A percentile compares a stretch with the other conserved stretches of the same genome.
Conservation (phyloP, 2,113 vertebrate genomes). For the Anoplopoma fimbria region DNA sequence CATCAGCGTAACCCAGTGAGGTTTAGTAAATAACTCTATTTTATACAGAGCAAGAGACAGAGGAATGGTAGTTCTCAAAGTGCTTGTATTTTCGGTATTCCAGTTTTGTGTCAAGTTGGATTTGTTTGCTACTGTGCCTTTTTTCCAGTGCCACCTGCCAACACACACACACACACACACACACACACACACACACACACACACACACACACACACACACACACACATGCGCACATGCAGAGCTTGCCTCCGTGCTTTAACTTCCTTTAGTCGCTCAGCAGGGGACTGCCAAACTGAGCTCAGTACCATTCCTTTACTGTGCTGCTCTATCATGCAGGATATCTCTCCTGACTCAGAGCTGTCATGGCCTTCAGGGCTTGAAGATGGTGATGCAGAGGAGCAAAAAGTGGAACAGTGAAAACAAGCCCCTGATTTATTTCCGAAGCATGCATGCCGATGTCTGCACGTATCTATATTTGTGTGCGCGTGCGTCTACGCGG, state of each 20-base stretch:
- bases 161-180: constrained; percentile 3
- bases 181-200: constrained; percentile 2
- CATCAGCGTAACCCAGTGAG: constrained; percentile 68
- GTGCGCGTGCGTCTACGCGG: background rate
- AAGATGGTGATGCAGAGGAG: constrained; percentile 40
- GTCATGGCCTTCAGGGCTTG: constrained; percentile 57
- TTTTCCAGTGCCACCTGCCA: constrained; percentile 47
- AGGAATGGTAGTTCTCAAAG: constrained; percentile 27
- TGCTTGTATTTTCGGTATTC: constrained; percentile 52
- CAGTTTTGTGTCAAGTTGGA: constrained; percentile 49
- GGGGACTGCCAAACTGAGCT: constrained; percentile 51
- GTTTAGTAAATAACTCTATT: constrained; percentile 73
- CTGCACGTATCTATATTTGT: constrained; percentile 28
- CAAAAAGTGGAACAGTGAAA: constrained; percentile 54
- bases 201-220: background rate
- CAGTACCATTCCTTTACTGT: constrained; percentile 40
- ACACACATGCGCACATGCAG: background rate
- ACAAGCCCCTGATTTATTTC: constrained; percentile 43
- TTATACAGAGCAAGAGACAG: constrained; percentile 57
- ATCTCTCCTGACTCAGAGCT: constrained; percentile 57
- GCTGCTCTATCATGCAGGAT: constrained; percentile 56
- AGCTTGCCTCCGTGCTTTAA: constrained; percentile 18
- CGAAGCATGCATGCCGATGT: constrained; percentile 24
- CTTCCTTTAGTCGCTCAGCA: constrained; percentile 54
- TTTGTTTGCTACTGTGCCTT: constrained; percentile 54